Evolutionary conservation across 2,888 invertebrate species (phyloP), one percentile per base, ranked within the genome.

Genomic region (Tipula lateralis): DNA sequence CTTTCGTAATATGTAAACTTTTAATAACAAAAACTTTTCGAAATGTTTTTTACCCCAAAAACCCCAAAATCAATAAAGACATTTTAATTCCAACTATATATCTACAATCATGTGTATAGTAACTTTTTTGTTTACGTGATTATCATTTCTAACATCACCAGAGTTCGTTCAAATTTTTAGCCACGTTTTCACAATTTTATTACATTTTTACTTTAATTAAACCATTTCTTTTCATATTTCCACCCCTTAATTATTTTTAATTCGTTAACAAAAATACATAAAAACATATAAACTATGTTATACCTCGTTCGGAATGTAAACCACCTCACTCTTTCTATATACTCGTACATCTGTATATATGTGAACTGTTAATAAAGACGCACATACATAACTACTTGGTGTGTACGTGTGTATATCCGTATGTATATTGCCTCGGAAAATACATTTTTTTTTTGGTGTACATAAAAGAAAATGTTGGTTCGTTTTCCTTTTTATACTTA

Each of bases 211-310:
- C 66, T 66, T 66, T 66, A 66, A 66, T 66, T 66, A 66, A 66
- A 66, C 66, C 66, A 66, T 66, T 66, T 66, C 66, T 66, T 66
- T 66, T 66, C 66, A 66, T 66, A 66, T 66, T 66, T 66, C 24
- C 66, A 66, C 66, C 66, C 66, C 66, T 66, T 66, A 66, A 66
- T 66, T 66, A 66, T 66, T 66, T 66, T 66, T 66, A 66, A 66
- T 66, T 66, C 24, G 66, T 66, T 66, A 6, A 66, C 66, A 66
- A 66, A 24, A 66, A 19, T 9, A 24, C 66, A 66, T 66, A 24
- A 24, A 44, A 66, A 16, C 66, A 66, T 66, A 66, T 24, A 66
- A 66, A 66, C 66, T 66, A 66, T 66, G 66, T 66, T 66, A 66
- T 24, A 66, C 9, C 19, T 24, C 19, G 24, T 66, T 9, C 66